Evolutionary conservation across 2,113 vertebrate species (phyloP), one percentile per base, ranked within the genome.

Genomic region (Ranitomeya imitator): DNA sequence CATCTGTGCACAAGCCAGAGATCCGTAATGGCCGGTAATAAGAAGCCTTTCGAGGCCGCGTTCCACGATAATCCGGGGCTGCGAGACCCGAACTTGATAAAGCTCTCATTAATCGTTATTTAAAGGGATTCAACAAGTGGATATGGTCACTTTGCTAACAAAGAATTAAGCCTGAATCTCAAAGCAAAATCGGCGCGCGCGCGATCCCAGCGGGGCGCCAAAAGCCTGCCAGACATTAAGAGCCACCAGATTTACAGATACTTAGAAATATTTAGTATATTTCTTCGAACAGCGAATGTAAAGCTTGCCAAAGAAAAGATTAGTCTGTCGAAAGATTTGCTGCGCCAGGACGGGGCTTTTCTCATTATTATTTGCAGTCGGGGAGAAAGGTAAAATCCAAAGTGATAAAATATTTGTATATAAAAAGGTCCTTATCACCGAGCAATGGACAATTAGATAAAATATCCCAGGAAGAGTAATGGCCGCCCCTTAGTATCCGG

Each of bases 251-350:
- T 89, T 88, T 88, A 89, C 60, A 85, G 71, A 88, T 89, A 79
- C 87, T 88, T 88, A 67, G 73, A 88, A 84, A 88, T 85, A 89
- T 89, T 89, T 85, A 79, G 87, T 85, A 78, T 85, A 89, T 81
- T 45, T 67, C 61, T 74, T 88, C 71, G 55, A 85, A 88, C 80
- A 74, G 80, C 19, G 71, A 73, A 83, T 31, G 60, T 63, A 69
- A 79, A 78, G 87, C 82, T 65, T 85, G 87, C 87, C 87, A 89
- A 89, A 85, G 82, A 89, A 89, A 89, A 89, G 87, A 89, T 89
- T 89, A 85, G 87, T 79, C 81, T 79, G 74, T 63, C 73, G 14
- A 60, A 85, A 85, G 87, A 89, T 89, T 89, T 89, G 81, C 65
- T 59, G 59, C 74, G 12, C 1, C 13, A 31, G 73, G 79, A 26